Evolutionary conservation across 2,888 invertebrate genomes (phyloP).

Genomic region (Bugula neritina): DNA sequence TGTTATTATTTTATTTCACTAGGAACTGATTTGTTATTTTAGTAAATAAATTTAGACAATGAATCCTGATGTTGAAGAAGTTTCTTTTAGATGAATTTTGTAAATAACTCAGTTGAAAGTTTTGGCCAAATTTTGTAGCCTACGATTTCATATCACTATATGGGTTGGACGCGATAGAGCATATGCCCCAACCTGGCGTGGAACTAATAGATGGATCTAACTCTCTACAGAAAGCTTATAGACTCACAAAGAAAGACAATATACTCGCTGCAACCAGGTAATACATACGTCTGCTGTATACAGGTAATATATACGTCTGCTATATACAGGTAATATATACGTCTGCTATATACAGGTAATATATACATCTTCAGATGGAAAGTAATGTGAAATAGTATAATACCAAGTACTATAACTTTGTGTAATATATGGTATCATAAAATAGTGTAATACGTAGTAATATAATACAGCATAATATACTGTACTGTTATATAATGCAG

Average conservation of each 20-base stretch:
- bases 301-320: neutral
- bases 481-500: too few species aligned
- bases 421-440: too few species aligned
- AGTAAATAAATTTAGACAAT: too few species aligned
- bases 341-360: neutral
- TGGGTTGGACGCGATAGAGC: slow-evolving; percentile 57
- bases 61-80: too few species aligned
- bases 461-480: too few species aligned
- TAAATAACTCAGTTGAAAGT: too few species aligned
- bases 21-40: too few species aligned
- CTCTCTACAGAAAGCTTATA: slow-evolving; percentile 71
- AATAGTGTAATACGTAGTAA: too few species aligned
- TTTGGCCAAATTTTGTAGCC: slow-evolving; percentile 56
- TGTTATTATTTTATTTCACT: too few species aligned
- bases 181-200: slow-evolving; percentile 61
- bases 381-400: too few species aligned
- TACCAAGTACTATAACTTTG: neutral
- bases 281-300: slow-evolving; percentile 30
- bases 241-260: slow-evolving; percentile 68
- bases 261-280: slow-evolving; percentile 69
- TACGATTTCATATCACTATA: slow-evolving; percentile 76
- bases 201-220: slow-evolving; percentile 69
- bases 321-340: neutral
- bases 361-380: neutral
- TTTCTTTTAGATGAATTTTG: too few species aligned